Conservation (phyloP, 2,113 vertebrate species). For the Rhineura floridana region DNA sequence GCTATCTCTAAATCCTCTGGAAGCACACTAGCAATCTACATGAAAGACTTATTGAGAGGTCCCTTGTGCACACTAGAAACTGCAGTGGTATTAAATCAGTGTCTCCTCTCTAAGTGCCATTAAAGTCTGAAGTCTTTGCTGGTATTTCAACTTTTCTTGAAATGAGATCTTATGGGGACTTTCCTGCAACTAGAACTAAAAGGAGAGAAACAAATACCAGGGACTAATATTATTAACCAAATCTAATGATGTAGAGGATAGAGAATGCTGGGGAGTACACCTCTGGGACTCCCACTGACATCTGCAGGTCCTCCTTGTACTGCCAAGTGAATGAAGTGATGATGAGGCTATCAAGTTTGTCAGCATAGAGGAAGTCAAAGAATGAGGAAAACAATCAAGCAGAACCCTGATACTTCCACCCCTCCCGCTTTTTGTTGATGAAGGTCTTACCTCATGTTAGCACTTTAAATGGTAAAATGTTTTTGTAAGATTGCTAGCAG, state of each 20-base stretch:
- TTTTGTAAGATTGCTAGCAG: no score
- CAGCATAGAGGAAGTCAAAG: neutral
- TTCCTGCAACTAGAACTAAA: neutral
- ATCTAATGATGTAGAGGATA: neutral
- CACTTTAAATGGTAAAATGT: neutral
- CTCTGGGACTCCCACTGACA: neutral
- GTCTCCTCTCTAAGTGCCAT: constrained; percentile 35
- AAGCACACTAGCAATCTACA: constrained; percentile 15
- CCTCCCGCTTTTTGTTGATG: neutral
- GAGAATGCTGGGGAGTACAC: neutral
- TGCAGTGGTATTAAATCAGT: constrained; percentile 51
- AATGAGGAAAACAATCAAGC: neutral
- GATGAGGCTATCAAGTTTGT: neutral
- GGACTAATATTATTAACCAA: constrained; percentile 25
- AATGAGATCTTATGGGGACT: constrained; percentile 17
- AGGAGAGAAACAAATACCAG: constrained; percentile 31
- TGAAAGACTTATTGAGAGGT: constrained; percentile 66
- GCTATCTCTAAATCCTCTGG: constrained; percentile 36
- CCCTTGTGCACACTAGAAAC: constrained; percentile 34
- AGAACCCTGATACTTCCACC: neutral
- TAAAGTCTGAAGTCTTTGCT: constrained; percentile 36
- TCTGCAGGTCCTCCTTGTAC: neutral
- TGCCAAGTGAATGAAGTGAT: neutral
- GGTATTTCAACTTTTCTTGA: constrained; percentile 40
- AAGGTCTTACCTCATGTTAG: neutral